These are phyloP conservation scores for Astyanax mexicanus DNA, from an alignment of 2,797 vertebrate species.

Conservation along the genomic window DNA sequence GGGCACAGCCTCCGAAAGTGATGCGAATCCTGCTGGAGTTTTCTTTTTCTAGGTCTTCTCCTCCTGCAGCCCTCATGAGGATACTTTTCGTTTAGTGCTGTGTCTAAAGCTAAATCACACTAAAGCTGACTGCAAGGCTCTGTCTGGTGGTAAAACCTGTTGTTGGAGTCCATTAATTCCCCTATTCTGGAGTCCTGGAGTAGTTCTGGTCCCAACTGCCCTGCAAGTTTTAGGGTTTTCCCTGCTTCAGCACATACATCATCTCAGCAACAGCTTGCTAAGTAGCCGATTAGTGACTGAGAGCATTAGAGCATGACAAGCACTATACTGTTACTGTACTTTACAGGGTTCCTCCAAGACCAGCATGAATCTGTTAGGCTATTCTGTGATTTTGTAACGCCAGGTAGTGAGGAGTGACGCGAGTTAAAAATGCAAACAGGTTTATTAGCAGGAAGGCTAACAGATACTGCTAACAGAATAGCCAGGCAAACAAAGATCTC, in stretches of 20 bases:
- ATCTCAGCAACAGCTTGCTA: background rate
- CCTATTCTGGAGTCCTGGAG: background rate
- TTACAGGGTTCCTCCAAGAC: too few relatives aligned
- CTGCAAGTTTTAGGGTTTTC: background rate
- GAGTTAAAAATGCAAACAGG: too few relatives aligned
- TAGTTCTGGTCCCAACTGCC: background rate
- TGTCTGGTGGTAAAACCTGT: background rate
- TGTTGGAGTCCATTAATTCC: background rate
- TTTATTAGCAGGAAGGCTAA: too few relatives aligned
- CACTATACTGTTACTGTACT: background rate
- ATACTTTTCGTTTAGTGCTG: slow-evolving; percentile 6
- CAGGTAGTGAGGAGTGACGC: too few relatives aligned
- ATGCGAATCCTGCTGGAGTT: slow-evolving; percentile 38
- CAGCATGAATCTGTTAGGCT: background rate
- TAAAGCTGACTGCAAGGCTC: background rate
- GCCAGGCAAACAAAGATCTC: too few relatives aligned
- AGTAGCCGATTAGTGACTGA: background rate
- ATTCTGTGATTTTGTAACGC: too few relatives aligned
- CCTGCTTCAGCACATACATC: background rate
- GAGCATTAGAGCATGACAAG: background rate
- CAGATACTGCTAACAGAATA: too few relatives aligned
- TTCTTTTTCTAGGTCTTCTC: slow-evolving; percentile 29
- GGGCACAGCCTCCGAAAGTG: slow-evolving; percentile 25
- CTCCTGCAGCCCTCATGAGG: background rate
- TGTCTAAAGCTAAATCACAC: background rate